Base-by-base conservation (phyloP, 1,140 invertebrate species). In the Zophobas atratus region DNA sequence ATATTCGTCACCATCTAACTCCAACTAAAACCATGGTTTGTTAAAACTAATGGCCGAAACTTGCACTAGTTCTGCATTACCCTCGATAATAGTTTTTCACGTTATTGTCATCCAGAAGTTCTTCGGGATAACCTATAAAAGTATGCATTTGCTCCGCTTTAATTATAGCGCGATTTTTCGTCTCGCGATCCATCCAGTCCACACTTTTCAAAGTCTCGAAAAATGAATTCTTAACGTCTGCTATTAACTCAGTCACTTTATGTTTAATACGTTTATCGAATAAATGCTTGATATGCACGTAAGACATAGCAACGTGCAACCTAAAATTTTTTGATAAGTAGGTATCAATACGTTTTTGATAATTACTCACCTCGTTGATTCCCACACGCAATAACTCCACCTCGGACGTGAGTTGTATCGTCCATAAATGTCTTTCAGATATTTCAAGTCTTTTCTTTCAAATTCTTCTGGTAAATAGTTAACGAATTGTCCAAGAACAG, bases 121-220 rank as follows among this genome's bases (percentile, higher is more conserved):
- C 90, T 41, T 90, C 86, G 1, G 88, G 89, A 70, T 88, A 89
- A 5, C 88, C 90, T 38, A 91, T 86, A 35, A 88, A 84, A 1
- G 86, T 77, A 4, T 81, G 81, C 49, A 91, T 90, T 0, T 85
- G 83, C 6, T 85, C 82, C 3, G 88, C 86, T 81, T 91, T 91
- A 0, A 85, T 82, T 53, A 88, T 74, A 1, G 90, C 90, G 43
- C 86, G 84, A 57, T 77, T 81, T 73, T 87, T 88, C 0, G 93
- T 93, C 6, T 88, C 86, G 5, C 87, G 82, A 80, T 93, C 92
- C 88, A 94, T 90, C 93, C 93, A 94, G 38, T 90, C 88, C 5
- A 89, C 87, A 72, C 89, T 87, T 39, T 89, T 84, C 0, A 94
- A 82, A 0, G 92, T 85, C 55, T 85, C 81, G 1, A 86, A 81